Conservation (phyloP, 37 sponge, comb jelly and placozoan species). For the Lycopodina hypogea region DNA sequence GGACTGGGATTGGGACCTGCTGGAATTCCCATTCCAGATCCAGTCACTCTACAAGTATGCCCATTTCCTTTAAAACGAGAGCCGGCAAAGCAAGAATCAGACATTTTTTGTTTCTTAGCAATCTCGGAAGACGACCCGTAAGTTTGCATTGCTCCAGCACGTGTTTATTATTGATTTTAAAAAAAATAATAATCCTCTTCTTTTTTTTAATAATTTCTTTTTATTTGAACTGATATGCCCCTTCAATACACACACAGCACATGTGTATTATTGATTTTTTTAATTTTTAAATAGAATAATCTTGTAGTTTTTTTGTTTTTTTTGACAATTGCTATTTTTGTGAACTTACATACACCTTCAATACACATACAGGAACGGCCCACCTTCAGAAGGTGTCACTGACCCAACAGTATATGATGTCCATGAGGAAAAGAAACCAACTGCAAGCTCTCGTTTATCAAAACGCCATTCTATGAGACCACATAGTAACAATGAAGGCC, state of each 20-base stretch:
- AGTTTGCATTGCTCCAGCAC: conserved; percentile 31
- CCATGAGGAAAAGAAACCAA: not conserved
- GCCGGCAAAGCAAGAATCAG: conserved; percentile 1
- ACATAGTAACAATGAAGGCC: not conserved
- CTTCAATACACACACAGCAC: too few species aligned
- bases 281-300: too few species aligned
- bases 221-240: too few species aligned
- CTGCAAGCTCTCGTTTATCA: conserved; percentile 25
- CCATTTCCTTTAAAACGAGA: conserved; percentile 67
- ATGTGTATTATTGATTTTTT: too few species aligned
- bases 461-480: conserved; percentile 3
- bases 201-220: too few species aligned
- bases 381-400: not conserved
- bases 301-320: too few species aligned
- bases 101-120: conserved; percentile 64
- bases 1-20: conserved; percentile 80
- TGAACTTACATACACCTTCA: not conserved
- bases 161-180: too few species aligned
- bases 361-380: conserved; percentile 1
- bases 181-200: too few species aligned
- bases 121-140: conserved; percentile 81
- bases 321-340: too few species aligned
- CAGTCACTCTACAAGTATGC: conserved; percentile 72
- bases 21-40: conserved; percentile 82
- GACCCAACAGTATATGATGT: not conserved